Conservation (phyloP, 2,888 invertebrate genomes). For the Andrena hattorfiana region DNA sequence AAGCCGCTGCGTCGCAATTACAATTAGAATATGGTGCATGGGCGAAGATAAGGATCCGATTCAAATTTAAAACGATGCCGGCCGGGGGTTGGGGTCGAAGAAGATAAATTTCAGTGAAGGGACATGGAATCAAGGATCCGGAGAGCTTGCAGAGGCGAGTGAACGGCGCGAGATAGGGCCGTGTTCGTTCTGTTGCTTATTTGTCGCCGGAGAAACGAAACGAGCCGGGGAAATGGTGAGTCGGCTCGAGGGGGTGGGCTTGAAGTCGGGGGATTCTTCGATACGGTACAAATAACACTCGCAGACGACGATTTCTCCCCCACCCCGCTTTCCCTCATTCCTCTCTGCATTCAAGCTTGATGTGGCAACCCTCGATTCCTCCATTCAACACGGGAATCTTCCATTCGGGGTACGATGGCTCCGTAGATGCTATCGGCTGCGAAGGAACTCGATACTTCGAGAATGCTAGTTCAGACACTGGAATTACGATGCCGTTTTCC, state of each 20-base stretch:
- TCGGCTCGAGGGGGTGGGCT: conserved; percentile 45
- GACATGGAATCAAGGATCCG: conserved; percentile 72
- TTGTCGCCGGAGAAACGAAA: conserved; percentile 78
- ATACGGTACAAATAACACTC: conserved; percentile 77
- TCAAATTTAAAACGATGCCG: conserved; percentile 67
- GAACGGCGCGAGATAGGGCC: conserved; percentile 71
- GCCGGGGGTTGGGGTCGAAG: conserved; percentile 58
- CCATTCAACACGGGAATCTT: conserved; percentile 53
- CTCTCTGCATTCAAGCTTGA: conserved; percentile 53
- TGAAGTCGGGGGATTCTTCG: conserved; percentile 62
- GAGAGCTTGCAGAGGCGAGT: conserved; percentile 66
- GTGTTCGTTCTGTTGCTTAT: conserved; percentile 77
- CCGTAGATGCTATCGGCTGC: conserved; percentile 67
- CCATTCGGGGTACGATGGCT: conserved; percentile 72
- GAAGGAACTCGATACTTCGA: conserved; percentile 39
- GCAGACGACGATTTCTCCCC: conserved; percentile 60
- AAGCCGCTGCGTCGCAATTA: conserved; percentile 11
- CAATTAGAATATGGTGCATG: conserved; percentile 59
- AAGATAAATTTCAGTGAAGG: conserved; percentile 73
- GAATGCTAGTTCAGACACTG: conserved; percentile 12
- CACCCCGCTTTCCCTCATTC: not conserved
- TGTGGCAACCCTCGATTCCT: conserved; percentile 60
- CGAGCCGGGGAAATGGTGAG: conserved; percentile 70
- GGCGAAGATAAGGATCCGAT: conserved; percentile 63
- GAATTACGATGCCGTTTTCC: not conserved